These are phyloP conservation scores for Aspidoscelis tigris DNA, from an alignment of 2,113 vertebrate species.

Conservation along the genomic window DNA sequence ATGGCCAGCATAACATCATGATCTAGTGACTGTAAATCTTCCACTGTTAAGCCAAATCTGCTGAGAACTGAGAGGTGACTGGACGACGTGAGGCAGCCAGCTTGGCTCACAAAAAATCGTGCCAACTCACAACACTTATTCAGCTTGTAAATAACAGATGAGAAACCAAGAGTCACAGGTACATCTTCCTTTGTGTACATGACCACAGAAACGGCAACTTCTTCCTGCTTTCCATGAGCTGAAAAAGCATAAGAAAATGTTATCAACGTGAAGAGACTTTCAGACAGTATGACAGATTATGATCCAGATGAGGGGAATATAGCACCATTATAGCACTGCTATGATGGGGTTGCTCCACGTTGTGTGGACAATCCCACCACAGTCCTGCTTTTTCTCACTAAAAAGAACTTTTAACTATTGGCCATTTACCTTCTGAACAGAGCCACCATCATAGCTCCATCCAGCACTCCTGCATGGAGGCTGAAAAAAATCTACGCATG, in stretches of 20 bases:
- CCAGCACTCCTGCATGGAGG: no score
- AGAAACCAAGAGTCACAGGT: conserved; percentile 68
- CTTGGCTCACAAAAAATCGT: conserved; percentile 73
- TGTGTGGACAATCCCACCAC: no score
- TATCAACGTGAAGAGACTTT: neutral
- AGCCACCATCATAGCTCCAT: no score
- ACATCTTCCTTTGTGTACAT: conserved; percentile 69
- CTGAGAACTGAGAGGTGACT: conserved; percentile 79
- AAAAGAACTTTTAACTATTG: no score
- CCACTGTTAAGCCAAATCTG: conserved; percentile 70
- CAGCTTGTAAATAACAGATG: conserved; percentile 75
- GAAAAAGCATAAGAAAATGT: conserved; percentile 9
- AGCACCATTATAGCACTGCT: no score
- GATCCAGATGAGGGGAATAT: no score
- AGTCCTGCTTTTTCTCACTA: no score
- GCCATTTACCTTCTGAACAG: no score
- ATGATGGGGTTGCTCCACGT: no score
- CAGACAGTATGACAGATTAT: neutral
- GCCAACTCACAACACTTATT: conserved; percentile 82
- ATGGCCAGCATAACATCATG: conserved; percentile 78
- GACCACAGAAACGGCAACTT: conserved; percentile 78
- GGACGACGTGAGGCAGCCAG: conserved; percentile 62
- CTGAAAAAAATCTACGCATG: no score
- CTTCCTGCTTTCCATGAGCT: conserved; percentile 83
- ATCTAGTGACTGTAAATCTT: conserved; percentile 74